A percentile compares a stretch with the other conserved stretches of the same genome.
phyloP scores from a whole-genome alignment of 2,888 invertebrate species.

The Hesperia comma region DNA sequence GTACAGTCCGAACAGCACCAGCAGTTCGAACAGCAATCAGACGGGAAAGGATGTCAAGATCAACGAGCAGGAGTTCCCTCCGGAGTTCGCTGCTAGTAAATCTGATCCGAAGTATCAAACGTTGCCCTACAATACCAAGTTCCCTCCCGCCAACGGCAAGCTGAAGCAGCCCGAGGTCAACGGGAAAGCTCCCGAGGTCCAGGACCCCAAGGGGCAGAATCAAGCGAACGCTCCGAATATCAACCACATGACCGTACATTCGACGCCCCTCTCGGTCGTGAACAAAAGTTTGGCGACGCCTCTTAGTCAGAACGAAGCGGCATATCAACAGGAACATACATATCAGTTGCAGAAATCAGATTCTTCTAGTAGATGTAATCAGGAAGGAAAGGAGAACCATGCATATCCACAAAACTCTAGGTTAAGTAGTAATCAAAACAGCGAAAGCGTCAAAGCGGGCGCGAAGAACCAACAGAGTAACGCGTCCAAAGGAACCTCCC shows the following conservation, averaged over 20 bases:
- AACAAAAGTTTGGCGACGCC: constrained; percentile 87
- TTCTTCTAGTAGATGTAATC: constrained; percentile 78
- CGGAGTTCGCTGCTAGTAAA: constrained; percentile 91
- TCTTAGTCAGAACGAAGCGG: constrained; percentile 82
- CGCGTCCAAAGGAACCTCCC: constrained; percentile 69
- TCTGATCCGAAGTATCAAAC: constrained; percentile 96
- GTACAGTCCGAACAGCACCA: constrained; percentile 84
- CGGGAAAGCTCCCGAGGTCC: constrained; percentile 64
- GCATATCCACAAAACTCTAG: constrained; percentile 81
- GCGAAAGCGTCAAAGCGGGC: constrained; percentile 64
- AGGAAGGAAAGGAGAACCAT: constrained; percentile 82
- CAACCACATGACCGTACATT: constrained; percentile 83
- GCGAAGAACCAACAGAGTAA: constrained; percentile 62
- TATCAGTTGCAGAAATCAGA: constrained; percentile 83
- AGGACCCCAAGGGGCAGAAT: constrained; percentile 59
- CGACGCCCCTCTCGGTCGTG: constrained; percentile 79
- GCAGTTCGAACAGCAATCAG: constrained; percentile 79
- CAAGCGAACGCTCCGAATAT: constrained; percentile 63
- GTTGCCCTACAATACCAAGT: constrained; percentile 94
- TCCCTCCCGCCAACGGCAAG: constrained; percentile 85
- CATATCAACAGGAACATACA: constrained; percentile 81
- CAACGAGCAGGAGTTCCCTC: constrained; percentile 83
- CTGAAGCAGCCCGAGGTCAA: constrained; percentile 67
- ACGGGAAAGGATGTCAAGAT: constrained; percentile 77
- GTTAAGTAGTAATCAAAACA: constrained; percentile 72